Evolutionary conservation across 1,140 invertebrate genomes (phyloP).

Genomic region (Calliphora vicina): DNA sequence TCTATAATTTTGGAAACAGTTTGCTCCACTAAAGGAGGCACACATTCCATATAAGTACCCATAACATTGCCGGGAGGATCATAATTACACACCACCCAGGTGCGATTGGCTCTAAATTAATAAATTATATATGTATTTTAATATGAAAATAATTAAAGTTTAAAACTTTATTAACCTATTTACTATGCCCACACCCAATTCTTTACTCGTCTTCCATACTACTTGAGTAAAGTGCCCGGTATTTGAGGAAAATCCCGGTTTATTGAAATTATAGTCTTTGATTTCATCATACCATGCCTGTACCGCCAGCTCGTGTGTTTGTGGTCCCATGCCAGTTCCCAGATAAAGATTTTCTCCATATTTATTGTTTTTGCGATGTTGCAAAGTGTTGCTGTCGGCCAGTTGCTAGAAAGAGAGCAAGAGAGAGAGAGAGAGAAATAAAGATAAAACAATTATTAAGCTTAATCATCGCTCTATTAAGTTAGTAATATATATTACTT

Average conservation of each 20-base stretch:
- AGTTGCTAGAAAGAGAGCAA: conserved; percentile 9
- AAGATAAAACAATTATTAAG: background rate
- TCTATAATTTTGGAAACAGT: background rate
- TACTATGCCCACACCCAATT: conserved; percentile 75
- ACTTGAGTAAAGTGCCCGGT: conserved; percentile 74
- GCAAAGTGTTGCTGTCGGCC: conserved; percentile 20
- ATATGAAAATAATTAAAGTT: background rate
- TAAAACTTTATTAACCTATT: conserved; percentile 54
- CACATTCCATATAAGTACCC: conserved; percentile 44
- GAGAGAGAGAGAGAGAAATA: background rate
- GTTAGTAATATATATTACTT: too few species aligned
- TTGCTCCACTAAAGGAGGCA: conserved; percentile 30
- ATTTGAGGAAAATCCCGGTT: conserved; percentile 72
- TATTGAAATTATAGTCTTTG: conserved; percentile 66
- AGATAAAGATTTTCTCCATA: conserved; percentile 85
- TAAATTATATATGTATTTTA: conserved; percentile 16
- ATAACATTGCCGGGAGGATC: conserved; percentile 54
- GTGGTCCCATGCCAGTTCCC: conserved; percentile 67
- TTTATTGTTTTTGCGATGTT: conserved; percentile 74
- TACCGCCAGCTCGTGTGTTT: conserved; percentile 66
- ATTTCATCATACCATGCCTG: conserved; percentile 71
- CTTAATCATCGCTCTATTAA: too few species aligned
- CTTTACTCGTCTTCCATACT: conserved; percentile 73
- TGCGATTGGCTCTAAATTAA: conserved; percentile 44
- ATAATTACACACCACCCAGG: conserved; percentile 55